A percentile compares a stretch with the other conserved stretches of the same genome.
Conservation (phyloP, 2,113 vertebrate species). For the Corythaeola cristata region DNA sequence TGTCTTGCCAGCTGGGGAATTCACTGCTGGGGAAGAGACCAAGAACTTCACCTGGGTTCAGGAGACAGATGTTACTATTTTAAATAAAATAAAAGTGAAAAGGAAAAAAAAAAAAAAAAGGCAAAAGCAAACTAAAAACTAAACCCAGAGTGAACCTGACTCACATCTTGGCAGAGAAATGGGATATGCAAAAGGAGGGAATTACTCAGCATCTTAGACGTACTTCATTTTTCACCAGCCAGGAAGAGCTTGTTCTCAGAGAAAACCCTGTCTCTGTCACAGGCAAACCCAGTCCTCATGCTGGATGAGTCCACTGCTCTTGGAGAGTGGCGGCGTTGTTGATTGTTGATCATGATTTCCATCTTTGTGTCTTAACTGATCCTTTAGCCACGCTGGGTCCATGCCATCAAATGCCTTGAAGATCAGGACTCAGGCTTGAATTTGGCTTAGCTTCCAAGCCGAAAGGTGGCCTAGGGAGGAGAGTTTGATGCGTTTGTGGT, state of each 20-base stretch:
- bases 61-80: not conserved
- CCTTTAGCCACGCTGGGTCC: not conserved
- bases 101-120: not conserved
- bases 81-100: not conserved
- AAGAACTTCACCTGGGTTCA: not conserved
- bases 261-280: not conserved
- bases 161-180: not conserved
- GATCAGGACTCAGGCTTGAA: not conserved
- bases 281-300: not conserved
- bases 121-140: not conserved
- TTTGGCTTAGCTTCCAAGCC: not conserved
- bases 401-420: not conserved
- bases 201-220: conserved; percentile 5
- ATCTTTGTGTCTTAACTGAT: not conserved
- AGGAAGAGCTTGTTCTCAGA: not conserved
- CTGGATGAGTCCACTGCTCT: not conserved
- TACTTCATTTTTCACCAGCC: not conserved
- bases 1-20: not conserved
- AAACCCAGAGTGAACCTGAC: not conserved
- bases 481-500: not conserved
- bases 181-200: not conserved
- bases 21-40: not conserved
- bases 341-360: not conserved
- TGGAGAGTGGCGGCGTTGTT: not conserved
- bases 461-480: not conserved